A percentile compares a stretch with the other conserved stretches of the same genome.
Conservation (phyloP, 2,888 invertebrate species). For the Physocephala rufipes region DNA sequence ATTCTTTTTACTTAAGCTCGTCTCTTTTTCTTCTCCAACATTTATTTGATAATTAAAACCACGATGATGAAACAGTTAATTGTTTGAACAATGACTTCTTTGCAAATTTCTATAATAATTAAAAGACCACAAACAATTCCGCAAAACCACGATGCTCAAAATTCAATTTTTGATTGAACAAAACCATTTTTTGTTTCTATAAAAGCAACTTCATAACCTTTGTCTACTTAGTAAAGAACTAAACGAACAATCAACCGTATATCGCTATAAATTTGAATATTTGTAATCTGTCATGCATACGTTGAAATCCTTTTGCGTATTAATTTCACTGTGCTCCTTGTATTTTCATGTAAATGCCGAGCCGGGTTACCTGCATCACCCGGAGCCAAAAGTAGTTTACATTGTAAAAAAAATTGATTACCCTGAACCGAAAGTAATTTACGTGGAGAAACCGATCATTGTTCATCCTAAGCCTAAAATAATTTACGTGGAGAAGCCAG, state of each 20-base stretch:
- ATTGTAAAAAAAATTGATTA: too few relatives aligned
- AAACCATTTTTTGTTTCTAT: background rate
- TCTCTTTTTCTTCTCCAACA: too few relatives aligned
- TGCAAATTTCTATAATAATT: too few relatives aligned
- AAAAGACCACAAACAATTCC: too few relatives aligned
- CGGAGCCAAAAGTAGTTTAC: too few relatives aligned
- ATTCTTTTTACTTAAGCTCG: too few relatives aligned
- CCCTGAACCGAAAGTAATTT: background rate
- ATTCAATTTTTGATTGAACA: too few relatives aligned
- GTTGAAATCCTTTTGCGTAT: background rate
- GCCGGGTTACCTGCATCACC: slow-evolving; percentile 19
- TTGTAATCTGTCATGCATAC: slow-evolving; percentile 7
- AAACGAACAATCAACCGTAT: background rate
- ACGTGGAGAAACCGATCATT: slow-evolving; percentile 10
- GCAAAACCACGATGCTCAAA: too few relatives aligned
- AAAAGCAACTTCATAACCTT: background rate
- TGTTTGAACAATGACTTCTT: too few relatives aligned
- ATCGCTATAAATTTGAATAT: background rate
- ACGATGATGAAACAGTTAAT: too few relatives aligned
- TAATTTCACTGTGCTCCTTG: background rate
- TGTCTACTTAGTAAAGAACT: background rate
- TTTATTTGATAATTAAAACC: too few relatives aligned
- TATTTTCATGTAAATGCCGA: background rate
- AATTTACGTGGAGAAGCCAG: slow-evolving; percentile 3
- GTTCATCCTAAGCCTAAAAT: slow-evolving; percentile 18